Evolutionary conservation across 2,113 vertebrate genomes (phyloP), one percentile per base, ranked within the genome.

Genomic region (Neogobius melanostomus): DNA sequence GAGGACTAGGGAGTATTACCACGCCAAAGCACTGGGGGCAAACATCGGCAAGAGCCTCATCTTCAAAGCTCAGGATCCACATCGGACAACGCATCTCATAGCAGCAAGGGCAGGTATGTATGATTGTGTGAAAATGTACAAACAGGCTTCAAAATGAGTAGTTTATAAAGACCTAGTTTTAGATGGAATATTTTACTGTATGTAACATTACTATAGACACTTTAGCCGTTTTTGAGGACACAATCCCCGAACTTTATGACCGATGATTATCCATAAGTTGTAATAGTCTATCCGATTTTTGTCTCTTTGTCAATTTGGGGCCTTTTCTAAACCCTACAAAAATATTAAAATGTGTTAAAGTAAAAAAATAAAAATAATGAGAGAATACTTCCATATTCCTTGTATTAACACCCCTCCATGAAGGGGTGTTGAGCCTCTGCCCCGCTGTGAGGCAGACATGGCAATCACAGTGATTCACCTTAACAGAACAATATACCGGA

Each of bases 1-100:
- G 83, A 94, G 94, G 80, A 98, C 97, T 2, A 91, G 97, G 0
- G 98, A 99, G 79, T 94, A 88, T 79, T 99, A 98, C 83, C 97
- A 99, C 0, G 95, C 96, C 66, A 97, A 94, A 21, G 94, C 96
- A 0, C 93, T 99, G 43, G 98, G 98, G 12, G 96, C 97, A 42
- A 95, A 90, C 80, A 92, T 99, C 44, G 85, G 92, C 88, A 96
- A 94, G 79, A 93, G 80, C 69, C 89, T 98, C 0, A 79, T 93
- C 14, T 82, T 96, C 16, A 93, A 71, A 77, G 85, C 91, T 1
- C 92, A 95, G 61, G 93, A 94, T 64, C 93, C 95, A 0, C 86
- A 90, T 84, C 89, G 87, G 79, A 94, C 94, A 50, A 98, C 96
- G 0, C 98, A 99, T 82, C 93, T 99, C 46, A 94, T 99, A 15